Evolutionary conservation across 2,888 invertebrate genomes (phyloP).

Genomic region (Apotomis capreana): DNA sequence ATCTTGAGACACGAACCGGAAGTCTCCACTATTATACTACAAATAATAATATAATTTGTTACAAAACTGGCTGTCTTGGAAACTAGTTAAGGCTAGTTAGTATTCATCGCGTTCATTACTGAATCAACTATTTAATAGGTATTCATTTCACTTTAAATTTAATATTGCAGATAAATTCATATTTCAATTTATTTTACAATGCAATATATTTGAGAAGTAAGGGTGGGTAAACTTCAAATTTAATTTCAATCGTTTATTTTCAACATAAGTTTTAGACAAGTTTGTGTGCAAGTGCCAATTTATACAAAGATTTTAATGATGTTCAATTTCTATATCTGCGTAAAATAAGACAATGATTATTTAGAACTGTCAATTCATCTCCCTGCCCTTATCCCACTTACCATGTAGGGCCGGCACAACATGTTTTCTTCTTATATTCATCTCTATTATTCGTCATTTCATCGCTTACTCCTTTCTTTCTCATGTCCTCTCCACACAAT

Average conservation of each 20-base stretch:
- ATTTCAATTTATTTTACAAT: neutral
- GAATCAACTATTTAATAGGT: slow-evolving; percentile 10
- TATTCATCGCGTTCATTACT: slow-evolving; percentile 10
- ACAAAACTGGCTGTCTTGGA: neutral
- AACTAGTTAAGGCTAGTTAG: slow-evolving; percentile 1
- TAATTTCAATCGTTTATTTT: neutral
- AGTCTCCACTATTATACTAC: too few species aligned
- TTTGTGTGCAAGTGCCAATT: neutral
- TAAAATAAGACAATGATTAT: too few species aligned
- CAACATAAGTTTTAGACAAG: too few species aligned
- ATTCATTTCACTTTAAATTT: neutral
- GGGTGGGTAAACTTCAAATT: neutral
- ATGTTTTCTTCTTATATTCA: too few species aligned
- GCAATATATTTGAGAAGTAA: neutral
- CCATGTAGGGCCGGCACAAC: too few species aligned
- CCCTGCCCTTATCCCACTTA: too few species aligned
- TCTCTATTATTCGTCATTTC: too few species aligned
- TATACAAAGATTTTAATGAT: neutral
- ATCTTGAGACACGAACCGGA: too few species aligned
- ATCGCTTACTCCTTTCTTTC: too few species aligned
- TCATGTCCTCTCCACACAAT: too few species aligned
- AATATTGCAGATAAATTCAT: neutral
- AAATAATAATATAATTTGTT: too few species aligned
- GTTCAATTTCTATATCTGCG: neutral
- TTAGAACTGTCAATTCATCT: too few species aligned